Base-by-base conservation (phyloP, 2,113 vertebrate genomes). In the Dendrocopos noguchii region DNA sequence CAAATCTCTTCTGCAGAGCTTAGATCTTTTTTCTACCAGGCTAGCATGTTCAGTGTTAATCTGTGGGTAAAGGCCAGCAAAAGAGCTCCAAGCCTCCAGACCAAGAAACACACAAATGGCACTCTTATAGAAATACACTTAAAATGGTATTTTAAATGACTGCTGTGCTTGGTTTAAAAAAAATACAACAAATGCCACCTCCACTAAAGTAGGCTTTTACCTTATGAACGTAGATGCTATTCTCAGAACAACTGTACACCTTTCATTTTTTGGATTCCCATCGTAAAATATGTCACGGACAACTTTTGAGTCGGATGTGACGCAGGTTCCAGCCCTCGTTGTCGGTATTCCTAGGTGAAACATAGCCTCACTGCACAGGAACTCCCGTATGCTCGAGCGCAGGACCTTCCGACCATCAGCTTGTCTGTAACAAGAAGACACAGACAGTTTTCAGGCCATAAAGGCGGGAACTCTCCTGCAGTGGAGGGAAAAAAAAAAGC, bases 341-440 rank as follows among this genome's bases (percentile, higher is more conserved):
- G 98, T 99, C 42, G 99, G 99, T 17, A 99, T 87, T 2, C 99
- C 99, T 29, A 99, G 97, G 91, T 98, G 98, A 78, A 98, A 98
- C 98, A 99, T 98, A 0, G 98, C 99, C 95, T 99, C 99, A 0
- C 99, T 99, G 96, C 99, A 99, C 88, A 99, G 98, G 96, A 99
- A 99, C 97, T 99, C 99, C 27, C 99, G 98, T 56, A 99, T 98
- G 92, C 99, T 99, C 0, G 99, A 99, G 33, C 99, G 98, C 94
- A 99, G 97, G 3, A 99, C 99, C 21, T 99, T 99, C 29, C 99
- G 98, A 5, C 99, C 99, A 21, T 99, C 99, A 0, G 99, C 99
- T 85, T 99, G 98, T 33, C 99, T 99, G 93, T 20, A 96, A 88
- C 28, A 29, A 50, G 19, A 55, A 76, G 7, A 75, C n/a, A 39